Evolutionary conservation across 2,797 vertebrate species (phyloP), one percentile per base, ranked within the genome.

Genomic region (Gallinago nigripennis): DNA sequence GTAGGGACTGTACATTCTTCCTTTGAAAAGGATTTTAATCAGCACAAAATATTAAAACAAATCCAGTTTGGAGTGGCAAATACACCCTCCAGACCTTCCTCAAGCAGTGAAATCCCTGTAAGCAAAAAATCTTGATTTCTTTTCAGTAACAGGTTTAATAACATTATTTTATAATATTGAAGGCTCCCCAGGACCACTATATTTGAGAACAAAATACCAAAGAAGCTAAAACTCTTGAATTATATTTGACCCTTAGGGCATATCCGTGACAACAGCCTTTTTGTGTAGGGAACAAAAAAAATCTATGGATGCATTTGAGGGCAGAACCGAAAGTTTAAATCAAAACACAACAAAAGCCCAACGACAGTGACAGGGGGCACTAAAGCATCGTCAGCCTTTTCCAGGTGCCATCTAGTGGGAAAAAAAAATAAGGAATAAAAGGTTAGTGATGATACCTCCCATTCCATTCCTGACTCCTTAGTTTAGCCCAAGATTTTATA

Each of bases 361-460:
- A 8, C 12, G 45, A 33, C 28, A 51, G 50, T 53, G 82, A 56
- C 58, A 94, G 58, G 91, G 72, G 56, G 48, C 66, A 37, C 70
- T 63, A 45, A 53, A 75, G 8, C 50, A 65, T 11, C 1, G 1
- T 28, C 25, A 58, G 41, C 39, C 60, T 83, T 68, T 5, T 31
- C 8, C 51, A 82, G 61, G 31, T 75, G 92, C 92, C 88, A 92
- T 33, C 87, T 80, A 87, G 82, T 8, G 88, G 88, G 90, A 31
- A 78, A 27, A 83, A 41, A 13, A 24, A 27, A 4, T 1, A 45
- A n/a, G 48, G 56, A 57, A 23, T 2, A 24, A 23, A 43, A 73
- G 69, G 24, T 23, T 8, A 14, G 15, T 1, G 37, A 17, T 0
- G 14, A 6, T 10, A 7, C 5, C 51, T 46, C 45, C 64, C 0